These are phyloP conservation scores for Polylopha cassiicola DNA, from an alignment of 2,888 invertebrate species.

Conservation along the genomic window DNA sequence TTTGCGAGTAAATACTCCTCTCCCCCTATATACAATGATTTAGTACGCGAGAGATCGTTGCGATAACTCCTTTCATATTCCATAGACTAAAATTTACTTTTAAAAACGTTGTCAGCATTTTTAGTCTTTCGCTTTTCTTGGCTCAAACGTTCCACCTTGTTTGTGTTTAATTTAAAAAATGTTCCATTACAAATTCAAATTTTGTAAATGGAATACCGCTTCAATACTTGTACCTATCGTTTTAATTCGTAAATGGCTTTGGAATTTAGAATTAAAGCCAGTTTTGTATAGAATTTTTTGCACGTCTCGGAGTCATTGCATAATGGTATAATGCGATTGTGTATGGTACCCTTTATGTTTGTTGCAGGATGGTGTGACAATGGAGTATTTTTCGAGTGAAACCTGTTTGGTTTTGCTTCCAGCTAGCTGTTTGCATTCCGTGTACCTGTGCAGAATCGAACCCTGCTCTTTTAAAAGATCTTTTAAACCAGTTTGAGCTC, in stretches of 20 bases:
- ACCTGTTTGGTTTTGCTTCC: constrained; percentile 54
- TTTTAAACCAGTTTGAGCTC: constrained; percentile 32
- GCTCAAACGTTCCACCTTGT: constrained; percentile 40
- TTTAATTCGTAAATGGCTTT: constrained; percentile 22
- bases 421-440: constrained; percentile 63
- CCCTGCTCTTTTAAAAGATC: constrained; percentile 40
- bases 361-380: constrained; percentile 20
- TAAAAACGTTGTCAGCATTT: constrained; percentile 41
- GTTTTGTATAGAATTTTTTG: constrained; percentile 20
- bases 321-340: constrained; percentile 17
- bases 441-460: constrained; percentile 52
- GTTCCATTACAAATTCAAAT: constrained; percentile 31
- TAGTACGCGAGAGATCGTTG: constrained; percentile 74
- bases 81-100: constrained; percentile 54
- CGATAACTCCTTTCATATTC: constrained; percentile 76
- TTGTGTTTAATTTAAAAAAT: constrained; percentile 35
- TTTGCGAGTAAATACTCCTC: constrained; percentile 72
- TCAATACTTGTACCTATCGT: constrained; percentile 5
- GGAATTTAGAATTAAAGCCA: constrained; percentile 10
- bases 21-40: constrained; percentile 75
- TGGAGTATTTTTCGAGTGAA: constrained; percentile 29
- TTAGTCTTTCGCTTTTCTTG: constrained; percentile 37
- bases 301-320: constrained; percentile 12
- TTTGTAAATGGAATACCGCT: constrained; percentile 21
- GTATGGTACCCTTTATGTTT: constrained; percentile 8